phyloP scores from a whole-genome alignment of 2,113 vertebrate species.

The Excalfactoria chinensis region DNA sequence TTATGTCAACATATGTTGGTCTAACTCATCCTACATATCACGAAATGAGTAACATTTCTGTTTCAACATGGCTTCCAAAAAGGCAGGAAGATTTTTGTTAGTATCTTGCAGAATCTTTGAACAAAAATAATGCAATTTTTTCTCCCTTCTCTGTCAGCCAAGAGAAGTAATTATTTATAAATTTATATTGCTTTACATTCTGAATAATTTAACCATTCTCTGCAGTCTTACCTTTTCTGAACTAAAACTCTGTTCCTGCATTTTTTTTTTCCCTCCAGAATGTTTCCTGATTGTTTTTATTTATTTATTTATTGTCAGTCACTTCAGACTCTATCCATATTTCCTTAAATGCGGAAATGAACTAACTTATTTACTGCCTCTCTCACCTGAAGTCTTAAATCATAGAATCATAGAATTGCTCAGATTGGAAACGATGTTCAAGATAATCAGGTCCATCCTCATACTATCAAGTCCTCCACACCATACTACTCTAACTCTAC shows the following conservation, averaged over 20 bases:
- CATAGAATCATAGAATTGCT: too few relatives aligned
- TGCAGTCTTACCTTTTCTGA: neutral
- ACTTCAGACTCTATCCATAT: neutral
- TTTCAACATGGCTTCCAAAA: neutral
- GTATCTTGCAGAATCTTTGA: neutral
- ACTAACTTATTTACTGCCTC: neutral
- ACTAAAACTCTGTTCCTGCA: neutral
- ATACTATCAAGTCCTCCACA: too few relatives aligned
- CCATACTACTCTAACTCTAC: too few relatives aligned
- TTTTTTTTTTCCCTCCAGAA: neutral
- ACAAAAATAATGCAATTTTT: neutral
- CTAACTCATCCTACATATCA: neutral
- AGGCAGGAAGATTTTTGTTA: neutral
- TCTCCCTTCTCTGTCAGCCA: neutral
- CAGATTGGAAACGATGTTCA: too few relatives aligned
- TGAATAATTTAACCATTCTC: neutral
- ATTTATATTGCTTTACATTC: neutral
- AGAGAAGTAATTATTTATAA: neutral
- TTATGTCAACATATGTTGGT: fast-evolving
- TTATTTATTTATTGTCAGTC: neutral
- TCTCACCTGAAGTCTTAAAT: neutral
- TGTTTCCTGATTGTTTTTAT: neutral
- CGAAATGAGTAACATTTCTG: neutral
- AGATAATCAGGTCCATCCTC: too few relatives aligned
- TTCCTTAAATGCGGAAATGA: neutral